Percentiles rank a stretch among this genome's conserved stretches.
Conservation (phyloP, 2,797 vertebrate species). For the Coreius guichenoti region DNA sequence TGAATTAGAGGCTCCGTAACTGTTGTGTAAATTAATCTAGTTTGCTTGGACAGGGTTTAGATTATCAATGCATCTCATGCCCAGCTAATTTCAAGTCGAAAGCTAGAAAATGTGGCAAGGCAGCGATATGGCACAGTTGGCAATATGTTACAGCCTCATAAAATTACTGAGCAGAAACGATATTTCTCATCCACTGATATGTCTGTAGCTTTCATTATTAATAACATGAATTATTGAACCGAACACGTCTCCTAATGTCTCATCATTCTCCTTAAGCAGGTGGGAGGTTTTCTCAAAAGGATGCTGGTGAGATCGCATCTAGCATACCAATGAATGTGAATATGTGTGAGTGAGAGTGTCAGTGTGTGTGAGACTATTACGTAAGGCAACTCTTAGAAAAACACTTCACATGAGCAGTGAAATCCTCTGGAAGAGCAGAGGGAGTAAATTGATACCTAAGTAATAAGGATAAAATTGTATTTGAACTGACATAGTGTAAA, state of each 20-base stretch:
- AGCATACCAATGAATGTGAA: constrained; percentile 50
- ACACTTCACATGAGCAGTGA: constrained; percentile 10
- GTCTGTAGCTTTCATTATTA: constrained; percentile 56
- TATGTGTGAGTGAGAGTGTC: constrained; percentile 10
- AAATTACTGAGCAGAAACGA: constrained; percentile 44
- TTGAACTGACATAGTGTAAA: constrained; percentile 43
- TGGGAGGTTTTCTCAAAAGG: constrained; percentile 55
- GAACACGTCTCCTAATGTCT: constrained; percentile 56
- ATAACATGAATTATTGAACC: constrained; percentile 56
- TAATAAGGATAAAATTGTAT: constrained; percentile 51
- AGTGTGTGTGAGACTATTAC: background rate
- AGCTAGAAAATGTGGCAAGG: constrained; percentile 8
- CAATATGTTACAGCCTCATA: constrained; percentile 43
- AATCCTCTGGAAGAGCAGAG: background rate
- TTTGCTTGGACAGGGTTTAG: constrained; percentile 20
- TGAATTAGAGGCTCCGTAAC: background rate
- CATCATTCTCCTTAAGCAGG: constrained; percentile 54
- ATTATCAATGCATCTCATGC: constrained; percentile 33
- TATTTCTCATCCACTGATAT: constrained; percentile 45
- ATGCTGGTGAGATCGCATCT: constrained; percentile 17
- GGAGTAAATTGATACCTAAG: constrained; percentile 29
- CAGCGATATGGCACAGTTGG: constrained; percentile 15
- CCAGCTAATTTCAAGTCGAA: constrained; percentile 21
- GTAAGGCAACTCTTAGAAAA: constrained; percentile 11
- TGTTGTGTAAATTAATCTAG: constrained; percentile 1